Conservation (phyloP, 2,888 invertebrate species). For the Slavum lentiscoides region DNA sequence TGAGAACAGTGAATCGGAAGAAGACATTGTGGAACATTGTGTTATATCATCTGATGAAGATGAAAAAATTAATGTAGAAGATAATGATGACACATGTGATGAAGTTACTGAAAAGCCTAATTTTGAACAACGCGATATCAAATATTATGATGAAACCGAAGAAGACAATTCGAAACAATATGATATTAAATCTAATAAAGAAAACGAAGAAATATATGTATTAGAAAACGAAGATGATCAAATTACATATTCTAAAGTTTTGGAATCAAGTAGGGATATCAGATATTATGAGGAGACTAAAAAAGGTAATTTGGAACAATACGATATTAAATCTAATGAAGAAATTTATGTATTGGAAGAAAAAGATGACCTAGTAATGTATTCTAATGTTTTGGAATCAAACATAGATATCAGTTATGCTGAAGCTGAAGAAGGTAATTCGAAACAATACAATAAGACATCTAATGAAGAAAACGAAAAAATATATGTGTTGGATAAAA, state of each 20-base stretch:
- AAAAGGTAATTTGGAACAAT: not conserved
- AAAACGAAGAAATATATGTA: not conserved
- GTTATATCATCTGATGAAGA: not conserved
- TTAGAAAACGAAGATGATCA: not conserved
- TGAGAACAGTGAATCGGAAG: not conserved
- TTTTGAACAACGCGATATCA: too few species aligned
- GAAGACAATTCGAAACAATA: not conserved
- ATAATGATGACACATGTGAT: not conserved
- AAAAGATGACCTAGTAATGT: not conserved
- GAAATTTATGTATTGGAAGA: not conserved
- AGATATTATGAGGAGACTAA: too few species aligned
- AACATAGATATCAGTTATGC: too few species aligned
- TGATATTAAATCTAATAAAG: not conserved
- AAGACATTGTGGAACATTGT: not conserved
- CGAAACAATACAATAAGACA: not conserved
- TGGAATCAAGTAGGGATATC: too few species aligned
- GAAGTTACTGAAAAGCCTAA: not conserved
- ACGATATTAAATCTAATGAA: not conserved
- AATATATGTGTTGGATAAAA: not conserved
- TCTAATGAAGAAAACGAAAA: not conserved
- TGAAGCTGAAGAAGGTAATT: not conserved
- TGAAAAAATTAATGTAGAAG: not conserved
- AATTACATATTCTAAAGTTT: too few species aligned
- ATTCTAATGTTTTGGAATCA: too few species aligned
- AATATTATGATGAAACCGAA: not conserved